These are phyloP conservation scores for Cladorhizidae sp. DNA, from an alignment of 37 sponge, comb jelly and placozoan genomes.

Conservation along the genomic window DNA sequence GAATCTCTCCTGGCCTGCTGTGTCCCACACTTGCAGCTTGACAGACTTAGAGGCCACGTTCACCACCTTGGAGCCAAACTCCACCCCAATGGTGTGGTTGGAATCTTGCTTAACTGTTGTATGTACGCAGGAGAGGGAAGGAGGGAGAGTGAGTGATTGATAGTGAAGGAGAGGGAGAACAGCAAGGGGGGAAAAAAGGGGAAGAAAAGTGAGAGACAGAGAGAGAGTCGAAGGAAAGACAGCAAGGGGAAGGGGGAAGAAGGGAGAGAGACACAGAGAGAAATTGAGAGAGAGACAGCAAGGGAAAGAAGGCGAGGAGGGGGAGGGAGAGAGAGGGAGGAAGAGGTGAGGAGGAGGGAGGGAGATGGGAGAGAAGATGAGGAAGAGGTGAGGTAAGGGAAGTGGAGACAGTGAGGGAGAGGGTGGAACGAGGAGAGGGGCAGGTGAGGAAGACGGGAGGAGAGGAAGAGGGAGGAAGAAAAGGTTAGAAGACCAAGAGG, in stretches of 20 bases:
- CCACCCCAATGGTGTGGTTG: constrained; percentile 99
- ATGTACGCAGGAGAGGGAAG: background rate
- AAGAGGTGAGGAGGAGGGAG: no score
- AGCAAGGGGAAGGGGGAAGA: background rate
- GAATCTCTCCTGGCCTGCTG: constrained; percentile 99
- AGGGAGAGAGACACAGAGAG: background rate
- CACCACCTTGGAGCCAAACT: constrained; percentile 98
- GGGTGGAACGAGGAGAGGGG: no score
- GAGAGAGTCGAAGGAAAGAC: background rate
- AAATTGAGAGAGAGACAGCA: background rate
- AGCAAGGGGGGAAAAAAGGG: background rate
- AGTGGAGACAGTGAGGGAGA: no score
- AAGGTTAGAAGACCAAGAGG: no score
- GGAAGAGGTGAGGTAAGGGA: no score
- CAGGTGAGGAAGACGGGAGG: no score
- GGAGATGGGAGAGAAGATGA: no score
- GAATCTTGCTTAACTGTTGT: constrained; percentile 94
- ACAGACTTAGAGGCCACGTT: constrained; percentile 86
- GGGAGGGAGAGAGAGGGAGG: no score
- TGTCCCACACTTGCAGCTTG: constrained; percentile 99
- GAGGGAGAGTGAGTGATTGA: background rate
- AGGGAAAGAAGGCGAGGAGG: background rate
- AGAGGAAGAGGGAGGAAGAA: no score
- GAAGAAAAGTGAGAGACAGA: background rate
- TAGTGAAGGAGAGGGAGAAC: background rate